These are phyloP conservation scores for Pseudoatta argentina DNA, from an alignment of 1,140 invertebrate species.

Conservation along the genomic window DNA sequence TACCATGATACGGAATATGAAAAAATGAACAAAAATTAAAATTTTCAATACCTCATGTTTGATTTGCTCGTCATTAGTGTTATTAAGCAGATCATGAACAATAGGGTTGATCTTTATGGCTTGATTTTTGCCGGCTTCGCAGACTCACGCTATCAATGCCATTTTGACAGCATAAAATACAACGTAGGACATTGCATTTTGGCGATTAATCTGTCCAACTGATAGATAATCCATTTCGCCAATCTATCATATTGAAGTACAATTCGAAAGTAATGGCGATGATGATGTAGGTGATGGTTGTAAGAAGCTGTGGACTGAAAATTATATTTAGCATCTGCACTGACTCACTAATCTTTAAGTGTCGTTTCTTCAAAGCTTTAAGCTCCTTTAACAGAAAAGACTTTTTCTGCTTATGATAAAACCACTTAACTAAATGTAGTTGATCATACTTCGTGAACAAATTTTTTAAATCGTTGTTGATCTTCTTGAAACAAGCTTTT, in stretches of 20 bases:
- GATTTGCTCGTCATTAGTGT: neutral
- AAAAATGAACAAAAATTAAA: neutral
- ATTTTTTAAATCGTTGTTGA: slow-evolving; percentile 72
- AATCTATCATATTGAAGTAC: neutral
- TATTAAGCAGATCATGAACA: neutral
- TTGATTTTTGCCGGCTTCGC: neutral
- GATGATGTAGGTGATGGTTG: neutral
- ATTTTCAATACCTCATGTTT: neutral
- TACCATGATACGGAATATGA: neutral
- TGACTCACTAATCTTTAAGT: neutral
- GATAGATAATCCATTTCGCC: neutral
- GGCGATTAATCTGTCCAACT: neutral
- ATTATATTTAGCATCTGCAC: slow-evolving; percentile 2
- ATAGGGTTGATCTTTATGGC: neutral
- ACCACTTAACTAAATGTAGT: neutral
- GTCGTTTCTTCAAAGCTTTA: neutral
- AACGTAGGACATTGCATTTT: neutral
- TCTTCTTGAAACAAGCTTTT: slow-evolving; percentile 76
- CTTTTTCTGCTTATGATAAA: neutral
- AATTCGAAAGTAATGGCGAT: neutral
- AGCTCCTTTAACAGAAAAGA: neutral
- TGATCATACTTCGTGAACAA: slow-evolving; percentile 18
- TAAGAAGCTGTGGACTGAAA: neutral
- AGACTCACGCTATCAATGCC: neutral
- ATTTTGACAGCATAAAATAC: neutral